A percentile compares a stretch with the other conserved stretches of the same genome.
These are phyloP conservation scores for Psittacula derbiana DNA, from an alignment of 2,797 vertebrate genomes.

Conservation along the genomic window DNA sequence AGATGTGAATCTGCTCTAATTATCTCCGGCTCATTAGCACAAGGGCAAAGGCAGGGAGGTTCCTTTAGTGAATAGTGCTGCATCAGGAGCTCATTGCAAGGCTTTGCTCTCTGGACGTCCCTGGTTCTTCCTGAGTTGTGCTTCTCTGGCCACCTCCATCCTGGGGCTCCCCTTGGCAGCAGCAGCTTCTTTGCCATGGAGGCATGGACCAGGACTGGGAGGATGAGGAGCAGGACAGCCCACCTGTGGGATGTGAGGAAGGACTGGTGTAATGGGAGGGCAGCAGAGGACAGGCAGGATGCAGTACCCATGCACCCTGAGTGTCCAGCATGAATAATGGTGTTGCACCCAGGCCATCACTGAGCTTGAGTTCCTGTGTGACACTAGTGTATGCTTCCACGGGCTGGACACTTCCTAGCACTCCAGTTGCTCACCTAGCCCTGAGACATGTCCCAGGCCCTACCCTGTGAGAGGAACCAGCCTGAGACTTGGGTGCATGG, in stretches of 20 bases:
- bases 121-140: neutral
- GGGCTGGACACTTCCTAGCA: neutral
- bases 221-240: neutral
- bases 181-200: accelerated
- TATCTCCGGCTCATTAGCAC: neutral
- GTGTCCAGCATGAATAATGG: neutral
- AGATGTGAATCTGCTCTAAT: slow-evolving; percentile 19
- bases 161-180: neutral
- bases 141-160: accelerated
- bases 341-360: neutral
- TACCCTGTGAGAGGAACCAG: neutral
- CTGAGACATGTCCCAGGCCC: accelerated
- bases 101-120: neutral
- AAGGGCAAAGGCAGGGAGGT: neutral
- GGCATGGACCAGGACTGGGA: neutral
- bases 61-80: neutral
- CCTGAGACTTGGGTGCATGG: neutral
- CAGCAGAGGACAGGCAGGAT: neutral
- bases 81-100: neutral
- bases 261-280: accelerated
- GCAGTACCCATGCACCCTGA: accelerated
- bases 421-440: neutral
- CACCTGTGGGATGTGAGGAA: accelerated
- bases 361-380: neutral
- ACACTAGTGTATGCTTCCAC: accelerated